Base-by-base conservation (phyloP, 2,888 invertebrate genomes). In the Nomada hirtipes region DNA sequence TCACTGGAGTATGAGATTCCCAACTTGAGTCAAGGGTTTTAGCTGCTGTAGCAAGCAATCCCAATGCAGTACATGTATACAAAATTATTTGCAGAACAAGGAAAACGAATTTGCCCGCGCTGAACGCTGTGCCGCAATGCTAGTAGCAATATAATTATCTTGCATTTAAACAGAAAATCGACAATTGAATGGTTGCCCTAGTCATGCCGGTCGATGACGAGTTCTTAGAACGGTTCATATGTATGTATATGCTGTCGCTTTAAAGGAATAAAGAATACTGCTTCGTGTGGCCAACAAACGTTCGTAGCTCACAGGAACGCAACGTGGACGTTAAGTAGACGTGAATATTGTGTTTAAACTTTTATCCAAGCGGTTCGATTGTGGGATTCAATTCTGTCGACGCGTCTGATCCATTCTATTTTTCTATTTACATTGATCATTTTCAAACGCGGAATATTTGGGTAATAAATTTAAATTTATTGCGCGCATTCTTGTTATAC, bases 21-120 rank as follows among this genome's bases (percentile, higher is more conserved):
- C 89, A 93, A 93, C 93, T 93, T 93, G 93, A 93, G 93, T 93
- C 93, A 93, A 93, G 93, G 93, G 93, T 91, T 91, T 92, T 92
- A 93, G 90, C 91, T 90, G 90, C 91, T 90, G 89, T 90, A 89
- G 89, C 89, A 90, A 91, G 85, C 86, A 77, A 87, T 88, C 88
- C 72, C 88, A 85, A 86, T 76, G 88, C 88, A 82, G 79, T 88
- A 64, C 50, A 60, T n/a, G 47, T 69, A 77, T 13, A 29, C 36
- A 79, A 67, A 77, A 83, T 89, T 88, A 82, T 86, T 85, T 88
- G 82, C 79, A 82, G 84, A 67, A 74, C 75, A 72, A 77, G 79
- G 73, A 67, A 80, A 83, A 59, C 36, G 64, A 75, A 72, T 76
- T 75, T 63, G 69, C 72, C 71, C 61, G 86, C 79, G 65, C 55